A percentile compares a stretch with the other conserved stretches of the same genome.
These are phyloP conservation scores for Macaca mulatta DNA, from an alignment of 2,113 vertebrate genomes.

Conservation along the genomic window DNA sequence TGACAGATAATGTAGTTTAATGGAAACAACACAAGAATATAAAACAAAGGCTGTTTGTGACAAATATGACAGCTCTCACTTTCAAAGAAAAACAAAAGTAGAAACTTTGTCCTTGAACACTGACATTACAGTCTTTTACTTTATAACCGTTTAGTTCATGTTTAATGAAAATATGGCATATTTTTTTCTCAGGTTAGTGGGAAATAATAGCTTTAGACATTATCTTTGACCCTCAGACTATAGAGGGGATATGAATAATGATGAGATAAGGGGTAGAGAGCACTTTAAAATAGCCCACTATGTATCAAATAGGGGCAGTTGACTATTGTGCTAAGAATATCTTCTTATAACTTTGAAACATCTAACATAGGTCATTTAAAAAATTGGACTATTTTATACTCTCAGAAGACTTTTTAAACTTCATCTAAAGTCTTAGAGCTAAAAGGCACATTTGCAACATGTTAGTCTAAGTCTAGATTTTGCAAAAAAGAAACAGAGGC, in stretches of 20 bases:
- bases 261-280: not conserved
- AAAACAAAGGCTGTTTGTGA: not conserved
- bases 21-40: conserved; percentile 1
- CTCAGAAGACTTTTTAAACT: not conserved
- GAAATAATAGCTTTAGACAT: conserved; percentile 16
- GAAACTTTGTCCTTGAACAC: conserved; percentile 39
- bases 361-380: not conserved
- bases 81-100: conserved; percentile 17
- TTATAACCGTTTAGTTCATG: conserved; percentile 27
- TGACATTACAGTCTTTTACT: conserved; percentile 35
- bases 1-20: not conserved
- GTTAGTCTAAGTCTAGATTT: not conserved
- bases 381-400: conserved; percentile 6
- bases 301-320: not conserved
- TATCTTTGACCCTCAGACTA: conserved; percentile 13
- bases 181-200: conserved; percentile 44
- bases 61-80: conserved; percentile 36
- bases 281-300: conserved; percentile 63
- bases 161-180: conserved; percentile 58
- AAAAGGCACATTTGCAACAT: not conserved
- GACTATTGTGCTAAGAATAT: conserved; percentile 27
- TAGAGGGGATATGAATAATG: conserved; percentile 17
- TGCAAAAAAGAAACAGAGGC: not conserved
- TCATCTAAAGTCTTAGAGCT: not conserved
- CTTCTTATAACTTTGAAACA: conserved; percentile 39